A percentile compares a stretch with the other conserved stretches of the same genome.
phyloP scores from a whole-genome alignment of 2,797 vertebrate genomes.

The Trichosurus vulpecula region DNA sequence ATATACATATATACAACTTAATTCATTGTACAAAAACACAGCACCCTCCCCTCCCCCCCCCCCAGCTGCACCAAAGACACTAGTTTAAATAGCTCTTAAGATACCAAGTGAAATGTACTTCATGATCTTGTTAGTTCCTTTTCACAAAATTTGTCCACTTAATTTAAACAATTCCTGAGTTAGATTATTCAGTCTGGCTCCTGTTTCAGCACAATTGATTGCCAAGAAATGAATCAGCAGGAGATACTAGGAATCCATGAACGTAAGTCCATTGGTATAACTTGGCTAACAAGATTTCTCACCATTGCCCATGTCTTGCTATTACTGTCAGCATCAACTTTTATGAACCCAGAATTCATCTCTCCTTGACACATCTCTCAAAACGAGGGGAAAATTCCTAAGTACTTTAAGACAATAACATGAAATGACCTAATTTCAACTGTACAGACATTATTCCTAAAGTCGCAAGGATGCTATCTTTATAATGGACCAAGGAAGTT shows the following conservation, averaged over 20 bases:
- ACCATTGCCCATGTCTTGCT: background rate
- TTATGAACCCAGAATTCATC: background rate
- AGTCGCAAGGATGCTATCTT: conserved; percentile 10
- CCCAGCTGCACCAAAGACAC: background rate
- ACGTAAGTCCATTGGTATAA: background rate
- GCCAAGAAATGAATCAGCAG: background rate
- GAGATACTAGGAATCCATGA: background rate
- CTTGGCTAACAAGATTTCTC: background rate
- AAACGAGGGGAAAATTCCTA: background rate
- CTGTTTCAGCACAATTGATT: too few relatives aligned
- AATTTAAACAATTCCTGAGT: background rate
- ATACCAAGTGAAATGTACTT: background rate
- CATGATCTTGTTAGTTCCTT: background rate
- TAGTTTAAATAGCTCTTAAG: background rate
- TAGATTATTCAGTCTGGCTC: background rate
- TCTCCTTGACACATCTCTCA: background rate
- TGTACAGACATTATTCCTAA: conserved; percentile 19
- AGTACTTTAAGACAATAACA: background rate
- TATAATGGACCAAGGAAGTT: background rate
- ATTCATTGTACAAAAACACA: background rate
- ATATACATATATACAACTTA: background rate
- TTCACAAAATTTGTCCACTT: background rate
- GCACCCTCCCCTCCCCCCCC: too few relatives aligned
- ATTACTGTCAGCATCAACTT: background rate
- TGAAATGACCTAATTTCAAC: background rate